Percentiles rank a stretch among this genome's conserved stretches.
Evolutionary conservation across 2,113 vertebrate genomes (phyloP).

Genomic region (Hemibagrus wyckioides): DNA sequence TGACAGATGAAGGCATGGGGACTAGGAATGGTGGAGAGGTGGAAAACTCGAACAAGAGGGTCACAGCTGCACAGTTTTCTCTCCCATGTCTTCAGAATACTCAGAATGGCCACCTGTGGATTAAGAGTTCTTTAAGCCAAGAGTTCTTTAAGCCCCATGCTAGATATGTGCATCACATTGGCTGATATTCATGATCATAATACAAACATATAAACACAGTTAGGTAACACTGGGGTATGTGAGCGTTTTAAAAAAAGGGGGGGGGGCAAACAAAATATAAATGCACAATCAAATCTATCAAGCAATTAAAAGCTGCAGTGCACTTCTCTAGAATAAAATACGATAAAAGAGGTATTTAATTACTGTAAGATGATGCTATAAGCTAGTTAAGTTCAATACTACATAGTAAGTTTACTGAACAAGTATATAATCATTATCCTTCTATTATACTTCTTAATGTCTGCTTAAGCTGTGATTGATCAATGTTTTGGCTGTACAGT

Average conservation of each 20-base stretch:
- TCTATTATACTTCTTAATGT: background rate
- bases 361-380: background rate
- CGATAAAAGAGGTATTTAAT: background rate
- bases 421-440: background rate
- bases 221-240: background rate
- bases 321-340: background rate
- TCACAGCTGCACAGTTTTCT: conserved; percentile 42
- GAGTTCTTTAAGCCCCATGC: background rate
- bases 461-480: too few relatives aligned
- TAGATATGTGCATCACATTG: background rate
- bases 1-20: conserved; percentile 91
- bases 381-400: background rate
- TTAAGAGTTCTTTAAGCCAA: background rate
- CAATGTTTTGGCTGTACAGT: background rate
- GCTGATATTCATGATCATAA: background rate
- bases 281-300: background rate
- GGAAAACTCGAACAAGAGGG: conserved; percentile 24
- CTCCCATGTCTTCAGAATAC: background rate
- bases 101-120: background rate
- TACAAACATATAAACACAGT: background rate
- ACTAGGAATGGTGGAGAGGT: conserved; percentile 38
- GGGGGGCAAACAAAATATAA: background rate
- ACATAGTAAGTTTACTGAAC: background rate
- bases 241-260: background rate
- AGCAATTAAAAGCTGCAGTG: background rate